A percentile compares a stretch with the other conserved stretches of the same genome.
phyloP scores from a whole-genome alignment of 2,888 invertebrate genomes.

The Melieria omissa region DNA sequence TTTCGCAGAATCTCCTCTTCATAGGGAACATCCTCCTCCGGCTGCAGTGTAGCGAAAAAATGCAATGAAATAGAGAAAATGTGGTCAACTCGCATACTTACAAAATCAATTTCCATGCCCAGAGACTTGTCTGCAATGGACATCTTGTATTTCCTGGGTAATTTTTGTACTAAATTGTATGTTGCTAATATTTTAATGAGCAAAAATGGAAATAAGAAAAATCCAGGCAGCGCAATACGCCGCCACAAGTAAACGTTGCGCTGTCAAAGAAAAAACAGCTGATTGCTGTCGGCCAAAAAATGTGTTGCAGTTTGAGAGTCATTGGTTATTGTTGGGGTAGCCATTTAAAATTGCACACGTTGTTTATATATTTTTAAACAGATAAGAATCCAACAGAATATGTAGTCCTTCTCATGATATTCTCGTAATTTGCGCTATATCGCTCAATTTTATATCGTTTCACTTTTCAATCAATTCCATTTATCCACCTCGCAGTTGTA shows the following conservation, averaged over 20 bases:
- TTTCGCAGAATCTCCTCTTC: slow-evolving; percentile 98
- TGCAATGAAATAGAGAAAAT: background rate
- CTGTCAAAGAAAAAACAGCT: slow-evolving; percentile 3
- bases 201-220: background rate
- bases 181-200: background rate
- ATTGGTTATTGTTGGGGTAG: background rate
- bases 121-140: slow-evolving; percentile 11
- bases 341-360: too few relatives aligned
- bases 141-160: slow-evolving; percentile 19
- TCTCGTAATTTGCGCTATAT: too few relatives aligned
- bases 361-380: too few relatives aligned
- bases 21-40: slow-evolving; percentile 95
- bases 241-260: slow-evolving; percentile 23
- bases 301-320: background rate
- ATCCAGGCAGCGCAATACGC: background rate
- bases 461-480: too few relatives aligned
- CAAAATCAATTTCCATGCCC: slow-evolving; percentile 46
- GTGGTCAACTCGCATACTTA: slow-evolving; percentile 35
- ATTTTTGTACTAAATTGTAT: background rate
- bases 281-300: too few relatives aligned
- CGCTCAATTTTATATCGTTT: too few relatives aligned
- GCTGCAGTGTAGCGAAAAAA: slow-evolving; percentile 68
- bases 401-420: too few relatives aligned
- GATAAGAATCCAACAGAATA: too few relatives aligned
- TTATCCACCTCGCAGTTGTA: too few relatives aligned